These are phyloP conservation scores for Botrylloides violaceus DNA, from an alignment of 23 tunicate genomes.

Conservation along the genomic window DNA sequence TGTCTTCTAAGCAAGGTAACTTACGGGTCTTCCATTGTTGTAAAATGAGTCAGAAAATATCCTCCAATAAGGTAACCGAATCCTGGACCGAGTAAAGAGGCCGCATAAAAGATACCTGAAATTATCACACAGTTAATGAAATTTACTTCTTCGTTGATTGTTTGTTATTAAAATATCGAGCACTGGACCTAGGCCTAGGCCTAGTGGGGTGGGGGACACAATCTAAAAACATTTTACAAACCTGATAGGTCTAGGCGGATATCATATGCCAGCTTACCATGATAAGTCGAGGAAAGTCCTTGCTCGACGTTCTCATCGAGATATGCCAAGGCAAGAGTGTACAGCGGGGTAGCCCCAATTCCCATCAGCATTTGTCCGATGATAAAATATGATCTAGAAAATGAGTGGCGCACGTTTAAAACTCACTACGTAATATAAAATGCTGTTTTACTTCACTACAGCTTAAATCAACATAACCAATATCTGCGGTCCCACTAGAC, in stretches of 20 bases:
- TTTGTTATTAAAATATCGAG: background rate
- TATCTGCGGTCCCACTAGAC: no score
- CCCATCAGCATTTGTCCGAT: slow-evolving; percentile 63
- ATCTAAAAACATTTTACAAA: no score
- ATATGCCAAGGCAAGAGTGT: slow-evolving; percentile 65
- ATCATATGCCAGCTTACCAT: no score
- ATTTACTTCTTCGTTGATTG: background rate
- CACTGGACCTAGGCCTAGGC: no score
- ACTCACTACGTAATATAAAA: no score
- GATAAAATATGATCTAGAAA: slow-evolving; percentile 49
- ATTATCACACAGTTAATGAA: background rate
- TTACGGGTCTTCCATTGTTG: slow-evolving; percentile 24
- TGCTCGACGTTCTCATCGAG: slow-evolving; percentile 71
- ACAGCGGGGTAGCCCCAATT: slow-evolving; percentile 52
- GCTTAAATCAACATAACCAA: no score
- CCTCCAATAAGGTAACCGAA: slow-evolving; percentile 71
- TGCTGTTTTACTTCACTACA: no score
- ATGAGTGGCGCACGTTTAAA: no score
- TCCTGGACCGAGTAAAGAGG: slow-evolving; percentile 66
- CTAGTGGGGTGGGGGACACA: no score
- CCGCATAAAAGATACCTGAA: slow-evolving; percentile 57
- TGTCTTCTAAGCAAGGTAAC: no score
- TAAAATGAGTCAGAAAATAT: slow-evolving; percentile 32
- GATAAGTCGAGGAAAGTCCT: slow-evolving; percentile 58
- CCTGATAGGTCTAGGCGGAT: no score